phyloP scores from a whole-genome alignment of 1,140 invertebrate species.

The Holcopasites calliopsidis region DNA sequence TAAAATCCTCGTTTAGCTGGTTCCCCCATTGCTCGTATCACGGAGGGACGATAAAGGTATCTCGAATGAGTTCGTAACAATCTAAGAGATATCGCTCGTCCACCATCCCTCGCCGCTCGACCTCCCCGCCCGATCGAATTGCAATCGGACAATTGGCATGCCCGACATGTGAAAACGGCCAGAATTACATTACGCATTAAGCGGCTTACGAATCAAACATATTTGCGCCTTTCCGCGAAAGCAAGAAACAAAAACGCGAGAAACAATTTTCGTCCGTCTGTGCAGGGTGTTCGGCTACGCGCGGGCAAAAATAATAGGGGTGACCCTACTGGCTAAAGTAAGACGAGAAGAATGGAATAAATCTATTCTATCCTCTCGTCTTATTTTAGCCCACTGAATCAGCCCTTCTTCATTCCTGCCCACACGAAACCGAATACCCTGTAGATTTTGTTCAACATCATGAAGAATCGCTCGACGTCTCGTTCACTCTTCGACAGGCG shows the following conservation, averaged over 20 bases:
- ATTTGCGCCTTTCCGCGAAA: neutral
- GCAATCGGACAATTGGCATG: neutral
- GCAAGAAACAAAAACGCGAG: neutral
- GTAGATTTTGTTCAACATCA: too few relatives aligned
- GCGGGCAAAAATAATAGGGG: too few relatives aligned
- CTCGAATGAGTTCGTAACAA: constrained; percentile 43
- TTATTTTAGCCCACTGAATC: too few relatives aligned
- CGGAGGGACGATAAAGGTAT: constrained; percentile 31
- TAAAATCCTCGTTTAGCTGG: constrained; percentile 28
- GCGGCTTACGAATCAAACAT: neutral
- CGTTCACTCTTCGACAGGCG: too few relatives aligned
- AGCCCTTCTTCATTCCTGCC: too few relatives aligned
- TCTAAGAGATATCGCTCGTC: constrained; percentile 43
- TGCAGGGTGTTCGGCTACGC: too few relatives aligned
- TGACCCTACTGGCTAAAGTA: too few relatives aligned
- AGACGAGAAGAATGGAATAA: too few relatives aligned
- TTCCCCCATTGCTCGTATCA: constrained; percentile 26
- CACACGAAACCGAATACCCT: too few relatives aligned
- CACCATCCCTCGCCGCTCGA: constrained; percentile 27
- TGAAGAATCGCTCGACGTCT: too few relatives aligned
- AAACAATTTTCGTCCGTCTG: too few relatives aligned
- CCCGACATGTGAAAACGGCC: neutral
- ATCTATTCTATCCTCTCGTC: too few relatives aligned
- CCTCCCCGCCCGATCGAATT: constrained; percentile 15
- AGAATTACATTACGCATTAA: neutral